Evolutionary conservation across 92 coral and sea anemone species (phyloP).

Genomic region (Porites evermanni): DNA sequence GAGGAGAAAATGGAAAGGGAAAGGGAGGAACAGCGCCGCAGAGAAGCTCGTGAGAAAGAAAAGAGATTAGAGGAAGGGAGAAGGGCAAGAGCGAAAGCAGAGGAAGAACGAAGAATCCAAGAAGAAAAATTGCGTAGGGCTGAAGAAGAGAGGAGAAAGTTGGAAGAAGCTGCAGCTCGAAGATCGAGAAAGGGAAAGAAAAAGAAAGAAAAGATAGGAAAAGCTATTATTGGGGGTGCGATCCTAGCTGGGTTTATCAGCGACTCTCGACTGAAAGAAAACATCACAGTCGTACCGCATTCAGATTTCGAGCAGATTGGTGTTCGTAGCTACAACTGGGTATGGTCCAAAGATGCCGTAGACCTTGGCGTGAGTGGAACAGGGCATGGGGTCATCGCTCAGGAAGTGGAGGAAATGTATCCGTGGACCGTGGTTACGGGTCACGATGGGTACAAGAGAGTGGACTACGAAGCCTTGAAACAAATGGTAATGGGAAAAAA

Average conservation of each 20-base stretch:
- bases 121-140: slow-evolving; percentile 15
- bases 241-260: slow-evolving; percentile 3
- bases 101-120: slow-evolving; percentile 5
- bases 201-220: not conserved
- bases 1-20: slow-evolving; percentile 42
- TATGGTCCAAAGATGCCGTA: slow-evolving; percentile 35
- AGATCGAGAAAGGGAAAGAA: not conserved
- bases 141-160: slow-evolving; percentile 5
- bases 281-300: slow-evolving; percentile 27
- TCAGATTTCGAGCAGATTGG: slow-evolving; percentile 48
- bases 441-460: slow-evolving; percentile 55
- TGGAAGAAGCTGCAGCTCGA: not conserved
- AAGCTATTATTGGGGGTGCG: not conserved
- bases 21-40: slow-evolving; percentile 18
- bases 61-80: slow-evolving; percentile 3
- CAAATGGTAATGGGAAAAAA: slow-evolving; percentile 3
- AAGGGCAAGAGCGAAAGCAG: slow-evolving; percentile 5
- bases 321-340: slow-evolving; percentile 51
- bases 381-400: slow-evolving; percentile 57
- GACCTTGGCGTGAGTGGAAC: slow-evolving; percentile 44
- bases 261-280: slow-evolving; percentile 57
- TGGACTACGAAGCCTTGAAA: slow-evolving; percentile 40
- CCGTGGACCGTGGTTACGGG: slow-evolving; percentile 60
- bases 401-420: slow-evolving; percentile 59
- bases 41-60: slow-evolving; percentile 24